Evolutionary conservation across 2,888 invertebrate genomes (phyloP).

Genomic region (Seladonia tumulorum): DNA sequence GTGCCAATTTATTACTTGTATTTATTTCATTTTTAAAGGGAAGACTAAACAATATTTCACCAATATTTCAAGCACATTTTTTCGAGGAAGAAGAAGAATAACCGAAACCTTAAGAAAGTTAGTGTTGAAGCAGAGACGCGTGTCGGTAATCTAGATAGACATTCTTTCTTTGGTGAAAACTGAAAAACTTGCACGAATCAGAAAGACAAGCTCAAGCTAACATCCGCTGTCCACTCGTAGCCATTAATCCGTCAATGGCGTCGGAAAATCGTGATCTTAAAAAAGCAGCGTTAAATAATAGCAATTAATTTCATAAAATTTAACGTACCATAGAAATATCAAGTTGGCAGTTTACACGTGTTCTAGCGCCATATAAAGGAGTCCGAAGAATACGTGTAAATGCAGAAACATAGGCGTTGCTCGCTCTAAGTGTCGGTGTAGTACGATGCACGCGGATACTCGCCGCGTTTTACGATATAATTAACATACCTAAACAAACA

Average conservation of each 20-base stretch:
- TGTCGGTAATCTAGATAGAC: constrained; percentile 9
- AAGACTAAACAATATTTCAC: neutral
- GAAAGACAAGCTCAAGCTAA: too few species aligned
- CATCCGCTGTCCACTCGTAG: neutral
- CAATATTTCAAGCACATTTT: neutral
- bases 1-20: neutral
- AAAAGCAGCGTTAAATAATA: neutral
- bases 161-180: neutral
- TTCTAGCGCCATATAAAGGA: constrained; percentile 10
- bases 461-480: constrained; percentile 28
- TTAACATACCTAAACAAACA: constrained; percentile 54
- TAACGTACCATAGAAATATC: constrained; percentile 6
- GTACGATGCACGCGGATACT: neutral
- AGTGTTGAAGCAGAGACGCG: constrained; percentile 23
- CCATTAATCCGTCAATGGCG: neutral
- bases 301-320: constrained; percentile 13
- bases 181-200: too few species aligned
- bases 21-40: neutral
- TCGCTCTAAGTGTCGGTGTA: neutral
- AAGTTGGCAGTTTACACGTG: constrained; percentile 7
- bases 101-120: neutral
- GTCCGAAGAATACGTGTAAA: neutral
- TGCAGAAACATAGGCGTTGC: neutral
- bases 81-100: neutral
- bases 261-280: neutral